Evolutionary conservation across 2,888 invertebrate species (phyloP).

Genomic region (Scaptomyza cyrtandrae): DNA sequence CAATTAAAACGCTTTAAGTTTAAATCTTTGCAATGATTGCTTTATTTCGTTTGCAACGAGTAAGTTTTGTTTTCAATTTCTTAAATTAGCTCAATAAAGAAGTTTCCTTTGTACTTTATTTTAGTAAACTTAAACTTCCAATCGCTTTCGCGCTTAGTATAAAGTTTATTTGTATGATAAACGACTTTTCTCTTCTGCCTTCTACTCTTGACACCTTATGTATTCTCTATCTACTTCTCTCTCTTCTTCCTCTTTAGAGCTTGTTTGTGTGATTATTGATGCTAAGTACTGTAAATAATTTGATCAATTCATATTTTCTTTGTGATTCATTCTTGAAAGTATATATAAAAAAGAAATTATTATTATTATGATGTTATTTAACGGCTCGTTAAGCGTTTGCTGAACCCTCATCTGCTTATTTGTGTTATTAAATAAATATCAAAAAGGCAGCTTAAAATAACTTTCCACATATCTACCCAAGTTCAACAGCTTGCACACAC

Average conservation of each 20-base stretch:
- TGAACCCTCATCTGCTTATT: neutral
- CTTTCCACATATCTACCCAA: neutral
- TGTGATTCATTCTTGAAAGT: too few relatives aligned
- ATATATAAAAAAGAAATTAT: neutral
- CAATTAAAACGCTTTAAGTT: conserved; percentile 3
- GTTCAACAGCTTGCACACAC: neutral
- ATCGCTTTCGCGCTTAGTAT: too few relatives aligned
- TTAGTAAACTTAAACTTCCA: neutral
- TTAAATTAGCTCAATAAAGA: neutral
- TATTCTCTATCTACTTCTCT: too few relatives aligned
- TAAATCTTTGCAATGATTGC: neutral
- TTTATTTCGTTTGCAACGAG: neutral
- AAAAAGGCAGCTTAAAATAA: conserved; percentile 4
- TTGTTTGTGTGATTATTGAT: too few relatives aligned
- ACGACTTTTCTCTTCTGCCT: neutral
- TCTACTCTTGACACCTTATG: neutral
- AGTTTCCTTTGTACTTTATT: neutral
- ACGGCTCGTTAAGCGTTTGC: too few relatives aligned
- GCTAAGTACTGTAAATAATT: neutral
- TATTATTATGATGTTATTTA: neutral
- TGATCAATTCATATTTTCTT: too few relatives aligned
- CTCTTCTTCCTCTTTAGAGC: too few relatives aligned
- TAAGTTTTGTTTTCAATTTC: neutral
- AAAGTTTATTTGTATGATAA: neutral
- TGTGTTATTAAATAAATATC: neutral